Percentiles rank a stretch among this genome's conserved stretches.
Evolutionary conservation across 2,888 invertebrate species (phyloP).

Genomic region (Sussaba pulchella): DNA sequence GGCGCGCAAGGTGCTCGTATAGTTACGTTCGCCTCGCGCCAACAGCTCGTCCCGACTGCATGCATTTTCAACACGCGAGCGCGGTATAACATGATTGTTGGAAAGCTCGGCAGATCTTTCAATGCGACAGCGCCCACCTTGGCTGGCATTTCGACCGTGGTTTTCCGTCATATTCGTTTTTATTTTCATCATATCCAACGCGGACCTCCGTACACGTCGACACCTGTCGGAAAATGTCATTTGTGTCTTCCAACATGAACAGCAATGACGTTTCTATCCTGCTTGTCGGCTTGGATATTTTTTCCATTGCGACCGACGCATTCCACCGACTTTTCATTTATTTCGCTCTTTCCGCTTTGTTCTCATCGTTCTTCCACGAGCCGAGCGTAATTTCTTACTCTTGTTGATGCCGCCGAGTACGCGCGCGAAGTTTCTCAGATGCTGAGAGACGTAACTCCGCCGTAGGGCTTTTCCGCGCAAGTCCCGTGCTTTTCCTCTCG

Average conservation of each 20-base stretch:
- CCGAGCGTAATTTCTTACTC: constrained; percentile 56
- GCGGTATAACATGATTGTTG: constrained; percentile 59
- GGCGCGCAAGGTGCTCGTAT: constrained; percentile 21
- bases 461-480: constrained; percentile 32
- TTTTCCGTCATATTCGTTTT: constrained; percentile 7
- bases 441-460: not conserved
- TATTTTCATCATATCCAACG: constrained; percentile 24
- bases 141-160: constrained; percentile 15
- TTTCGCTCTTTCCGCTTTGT: constrained; percentile 32
- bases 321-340: constrained; percentile 9
- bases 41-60: constrained; percentile 47
- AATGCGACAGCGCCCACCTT: constrained; percentile 27
- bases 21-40: constrained; percentile 22
- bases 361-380: constrained; percentile 44
- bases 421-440: constrained; percentile 38
- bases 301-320: constrained; percentile 1
- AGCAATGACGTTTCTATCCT: constrained; percentile 4
- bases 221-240: not conserved
- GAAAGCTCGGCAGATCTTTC: constrained; percentile 51
- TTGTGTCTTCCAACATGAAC: constrained; percentile 2
- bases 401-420: constrained; percentile 53
- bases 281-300: not conserved
- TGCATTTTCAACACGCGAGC: constrained; percentile 57
- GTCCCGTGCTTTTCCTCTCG: constrained; percentile 26
- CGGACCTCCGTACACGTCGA: not conserved